These are phyloP conservation scores for Amazona guildingii DNA, from an alignment of 2,113 vertebrate genomes.

Conservation along the genomic window DNA sequence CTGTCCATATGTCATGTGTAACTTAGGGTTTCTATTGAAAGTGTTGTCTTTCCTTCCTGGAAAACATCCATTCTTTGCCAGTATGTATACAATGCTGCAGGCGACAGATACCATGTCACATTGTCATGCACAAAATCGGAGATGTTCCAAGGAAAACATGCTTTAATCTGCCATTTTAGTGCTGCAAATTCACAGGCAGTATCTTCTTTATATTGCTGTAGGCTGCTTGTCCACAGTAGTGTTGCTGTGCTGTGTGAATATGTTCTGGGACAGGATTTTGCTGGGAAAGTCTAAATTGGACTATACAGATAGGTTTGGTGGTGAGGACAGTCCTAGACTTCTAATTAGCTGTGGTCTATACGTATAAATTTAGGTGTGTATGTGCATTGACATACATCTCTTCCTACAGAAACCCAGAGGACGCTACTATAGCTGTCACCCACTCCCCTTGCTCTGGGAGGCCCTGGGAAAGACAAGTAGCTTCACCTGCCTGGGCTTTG, in stretches of 20 bases:
- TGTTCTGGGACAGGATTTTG: neutral
- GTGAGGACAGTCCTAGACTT: neutral
- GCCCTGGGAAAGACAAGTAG: neutral
- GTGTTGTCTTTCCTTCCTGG: neutral
- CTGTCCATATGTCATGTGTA: rapidly evolving
- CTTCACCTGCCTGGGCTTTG: neutral
- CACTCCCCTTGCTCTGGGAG: neutral
- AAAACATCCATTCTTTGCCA: neutral
- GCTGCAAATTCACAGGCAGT: too few species aligned
- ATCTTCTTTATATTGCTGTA: neutral
- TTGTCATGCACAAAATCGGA: neutral
- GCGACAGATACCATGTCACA: neutral
- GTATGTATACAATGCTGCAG: neutral
- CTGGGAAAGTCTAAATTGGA: neutral
- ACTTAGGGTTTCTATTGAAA: neutral
- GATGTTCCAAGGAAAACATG: neutral
- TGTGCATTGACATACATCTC: neutral
- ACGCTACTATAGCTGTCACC: neutral
- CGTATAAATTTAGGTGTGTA: neutral
- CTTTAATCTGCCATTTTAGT: neutral
- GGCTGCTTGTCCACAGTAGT: neutral
- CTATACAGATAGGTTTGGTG: neutral
- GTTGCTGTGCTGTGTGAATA: neutral
- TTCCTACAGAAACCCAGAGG: neutral
- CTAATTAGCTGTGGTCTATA: neutral